A percentile compares a stretch with the other conserved stretches of the same genome.
These are phyloP conservation scores for Agriopis leucophaearia DNA, from an alignment of 2,888 invertebrate genomes.

Conservation along the genomic window DNA sequence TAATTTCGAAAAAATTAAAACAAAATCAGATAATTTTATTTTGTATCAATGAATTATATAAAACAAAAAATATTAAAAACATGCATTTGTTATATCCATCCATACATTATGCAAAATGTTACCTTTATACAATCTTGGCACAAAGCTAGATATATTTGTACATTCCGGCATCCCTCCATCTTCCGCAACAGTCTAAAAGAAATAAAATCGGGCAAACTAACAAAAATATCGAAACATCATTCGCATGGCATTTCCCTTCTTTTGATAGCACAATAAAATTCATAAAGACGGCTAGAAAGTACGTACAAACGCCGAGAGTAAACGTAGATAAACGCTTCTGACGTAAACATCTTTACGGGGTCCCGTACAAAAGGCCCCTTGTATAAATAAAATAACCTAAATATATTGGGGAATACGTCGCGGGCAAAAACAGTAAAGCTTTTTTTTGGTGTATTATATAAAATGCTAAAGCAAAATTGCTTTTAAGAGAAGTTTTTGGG, in stretches of 20 bases:
- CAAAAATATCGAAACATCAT: slow-evolving; percentile 38
- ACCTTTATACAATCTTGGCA: slow-evolving; percentile 17
- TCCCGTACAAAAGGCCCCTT: slow-evolving; percentile 27
- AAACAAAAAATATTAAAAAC: too few species aligned
- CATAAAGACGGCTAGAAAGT: slow-evolving; percentile 35
- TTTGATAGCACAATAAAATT: slow-evolving; percentile 36
- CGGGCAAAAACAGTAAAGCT: slow-evolving; percentile 15
- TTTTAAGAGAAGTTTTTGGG: neutral
- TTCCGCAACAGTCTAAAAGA: slow-evolving; percentile 15
- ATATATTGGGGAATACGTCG: slow-evolving; percentile 18
- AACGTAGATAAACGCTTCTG: slow-evolving; percentile 39
- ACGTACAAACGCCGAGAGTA: slow-evolving; percentile 34
- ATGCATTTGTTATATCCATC: neutral
- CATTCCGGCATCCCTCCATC: slow-evolving; percentile 5
- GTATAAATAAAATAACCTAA: slow-evolving; percentile 29
- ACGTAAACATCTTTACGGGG: slow-evolving; percentile 42
- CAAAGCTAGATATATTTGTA: slow-evolving; percentile 2
- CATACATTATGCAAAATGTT: neutral
- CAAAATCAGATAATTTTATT: too few species aligned
- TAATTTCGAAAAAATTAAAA: too few species aligned
- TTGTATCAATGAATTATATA: too few species aligned
- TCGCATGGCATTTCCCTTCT: slow-evolving; percentile 31
- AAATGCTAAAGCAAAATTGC: neutral
- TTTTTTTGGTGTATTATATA: slow-evolving; percentile 6
- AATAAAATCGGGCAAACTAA: slow-evolving; percentile 36